Conservation (phyloP, 2,113 vertebrate species). For the Callorhinus ursinus region DNA sequence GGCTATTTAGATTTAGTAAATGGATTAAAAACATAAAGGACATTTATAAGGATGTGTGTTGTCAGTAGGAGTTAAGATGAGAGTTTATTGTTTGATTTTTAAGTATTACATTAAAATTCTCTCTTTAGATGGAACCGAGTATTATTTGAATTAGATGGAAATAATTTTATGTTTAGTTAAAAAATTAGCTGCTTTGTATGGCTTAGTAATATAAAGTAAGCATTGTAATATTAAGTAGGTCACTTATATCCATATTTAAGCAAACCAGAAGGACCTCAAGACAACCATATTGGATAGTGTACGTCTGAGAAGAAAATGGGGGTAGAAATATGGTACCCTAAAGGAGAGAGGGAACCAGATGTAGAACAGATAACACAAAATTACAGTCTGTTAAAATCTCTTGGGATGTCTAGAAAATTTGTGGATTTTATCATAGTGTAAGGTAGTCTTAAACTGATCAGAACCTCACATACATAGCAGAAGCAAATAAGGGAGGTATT, state of each 20-base stretch:
- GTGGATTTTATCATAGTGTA: not conserved
- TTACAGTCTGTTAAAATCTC: not conserved
- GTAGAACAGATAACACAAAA: not conserved
- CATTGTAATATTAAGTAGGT: not conserved
- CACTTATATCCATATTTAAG: not conserved
- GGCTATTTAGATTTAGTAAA: constrained; percentile 67
- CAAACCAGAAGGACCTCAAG: not conserved
- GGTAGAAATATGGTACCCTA: not conserved
- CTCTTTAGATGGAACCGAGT: constrained; percentile 39
- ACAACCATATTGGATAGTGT: not conserved
- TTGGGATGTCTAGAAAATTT: not conserved
- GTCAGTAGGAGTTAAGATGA: constrained; percentile 64
- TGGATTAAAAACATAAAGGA: not conserved
- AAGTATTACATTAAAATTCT: constrained; percentile 76
- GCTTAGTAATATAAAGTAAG: not conserved
- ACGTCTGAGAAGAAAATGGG: not conserved
- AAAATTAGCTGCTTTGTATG: not conserved
- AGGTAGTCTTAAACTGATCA: not conserved
- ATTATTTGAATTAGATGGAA: not conserved
- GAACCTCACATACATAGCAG: not conserved
- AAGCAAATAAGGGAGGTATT: not conserved
- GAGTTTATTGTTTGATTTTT: constrained; percentile 63
- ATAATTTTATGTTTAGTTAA: constrained; percentile 33
- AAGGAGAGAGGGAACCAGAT: not conserved
- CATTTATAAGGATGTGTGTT: constrained; percentile 37